These are phyloP conservation scores for Erinaceus europaeus DNA, from an alignment of 2,113 vertebrate genomes.

Conservation along the genomic window DNA sequence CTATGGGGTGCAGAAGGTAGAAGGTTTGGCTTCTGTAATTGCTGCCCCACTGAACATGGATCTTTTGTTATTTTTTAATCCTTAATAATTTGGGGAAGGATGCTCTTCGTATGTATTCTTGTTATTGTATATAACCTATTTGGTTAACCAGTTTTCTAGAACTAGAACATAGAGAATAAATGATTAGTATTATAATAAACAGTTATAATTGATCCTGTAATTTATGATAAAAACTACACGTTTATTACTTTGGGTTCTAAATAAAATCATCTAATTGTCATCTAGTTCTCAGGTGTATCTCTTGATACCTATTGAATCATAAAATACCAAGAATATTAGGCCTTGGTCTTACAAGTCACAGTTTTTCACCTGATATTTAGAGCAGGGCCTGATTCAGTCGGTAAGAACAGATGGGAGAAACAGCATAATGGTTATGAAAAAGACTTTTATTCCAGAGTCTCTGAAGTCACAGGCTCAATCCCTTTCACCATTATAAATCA, in stretches of 20 bases:
- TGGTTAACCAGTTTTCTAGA: slow-evolving; percentile 18
- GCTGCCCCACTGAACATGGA: too few relatives aligned
- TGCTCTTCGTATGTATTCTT: background rate
- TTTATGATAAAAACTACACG: slow-evolving; percentile 43
- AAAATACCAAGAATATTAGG: background rate
- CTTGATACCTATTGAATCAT: background rate
- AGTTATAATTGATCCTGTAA: slow-evolving; percentile 40
- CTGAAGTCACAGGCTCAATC: too few relatives aligned
- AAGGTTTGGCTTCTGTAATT: too few relatives aligned
- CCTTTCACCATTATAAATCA: too few relatives aligned
- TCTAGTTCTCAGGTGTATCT: slow-evolving; percentile 32
- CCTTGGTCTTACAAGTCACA: background rate
- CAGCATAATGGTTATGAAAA: too few relatives aligned
- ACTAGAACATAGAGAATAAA: slow-evolving; percentile 25
- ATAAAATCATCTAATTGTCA: slow-evolving; percentile 12
- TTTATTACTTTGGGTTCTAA: slow-evolving; percentile 50
- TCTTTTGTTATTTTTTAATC: background rate
- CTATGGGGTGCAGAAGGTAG: too few relatives aligned
- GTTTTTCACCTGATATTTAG: background rate
- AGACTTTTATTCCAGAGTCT: too few relatives aligned
- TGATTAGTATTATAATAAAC: slow-evolving; percentile 34
- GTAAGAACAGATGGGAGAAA: too few relatives aligned
- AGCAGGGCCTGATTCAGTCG: background rate
- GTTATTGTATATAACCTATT: background rate
- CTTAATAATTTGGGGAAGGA: background rate